phyloP scores from a whole-genome alignment of 2,797 vertebrate genomes.

The Enoplosus armatus region DNA sequence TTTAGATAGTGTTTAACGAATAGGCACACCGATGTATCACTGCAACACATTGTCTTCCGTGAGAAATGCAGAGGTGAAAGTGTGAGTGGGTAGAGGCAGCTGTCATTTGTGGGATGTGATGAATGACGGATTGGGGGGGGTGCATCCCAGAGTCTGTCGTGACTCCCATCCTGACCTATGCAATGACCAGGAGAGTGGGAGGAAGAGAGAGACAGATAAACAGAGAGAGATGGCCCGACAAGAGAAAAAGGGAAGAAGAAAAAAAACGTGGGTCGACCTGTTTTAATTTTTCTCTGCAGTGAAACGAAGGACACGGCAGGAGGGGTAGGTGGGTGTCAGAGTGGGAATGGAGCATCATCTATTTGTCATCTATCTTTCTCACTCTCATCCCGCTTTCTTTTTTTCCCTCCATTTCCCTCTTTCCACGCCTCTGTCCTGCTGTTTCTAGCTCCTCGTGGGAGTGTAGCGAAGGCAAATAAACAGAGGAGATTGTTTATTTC shows the following conservation, averaged over 20 bases:
- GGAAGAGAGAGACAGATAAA: slow-evolving; percentile 71
- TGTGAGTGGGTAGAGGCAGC: slow-evolving; percentile 80
- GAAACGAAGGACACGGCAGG: slow-evolving; percentile 80
- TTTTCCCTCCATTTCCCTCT: slow-evolving; percentile 69
- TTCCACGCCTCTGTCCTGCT: slow-evolving; percentile 85
- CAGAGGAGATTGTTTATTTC: slow-evolving; percentile 85
- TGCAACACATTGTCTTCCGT: slow-evolving; percentile 66
- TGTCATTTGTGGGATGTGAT: slow-evolving; percentile 83
- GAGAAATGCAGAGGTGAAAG: slow-evolving; percentile 77
- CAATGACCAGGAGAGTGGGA: slow-evolving; percentile 79
- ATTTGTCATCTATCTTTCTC: slow-evolving; percentile 85
- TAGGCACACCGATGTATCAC: slow-evolving; percentile 17
- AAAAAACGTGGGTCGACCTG: slow-evolving; percentile 72
- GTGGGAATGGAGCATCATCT: slow-evolving; percentile 85
- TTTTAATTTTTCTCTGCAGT: slow-evolving; percentile 74
- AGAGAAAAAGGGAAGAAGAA: slow-evolving; percentile 29
- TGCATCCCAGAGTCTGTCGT: slow-evolving; percentile 69
- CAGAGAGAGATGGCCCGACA: slow-evolving; percentile 56
- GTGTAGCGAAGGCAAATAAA: slow-evolving; percentile 84
- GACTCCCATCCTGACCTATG: slow-evolving; percentile 77
- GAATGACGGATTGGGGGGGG: slow-evolving; percentile 73
- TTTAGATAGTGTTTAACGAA: slow-evolving; percentile 11
- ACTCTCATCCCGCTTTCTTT: slow-evolving; percentile 66
- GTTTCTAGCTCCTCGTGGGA: slow-evolving; percentile 81
- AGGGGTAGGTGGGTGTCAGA: slow-evolving; percentile 84